Conservation (phyloP, 1,140 invertebrate species). For the Chironomus tepperi region DNA sequence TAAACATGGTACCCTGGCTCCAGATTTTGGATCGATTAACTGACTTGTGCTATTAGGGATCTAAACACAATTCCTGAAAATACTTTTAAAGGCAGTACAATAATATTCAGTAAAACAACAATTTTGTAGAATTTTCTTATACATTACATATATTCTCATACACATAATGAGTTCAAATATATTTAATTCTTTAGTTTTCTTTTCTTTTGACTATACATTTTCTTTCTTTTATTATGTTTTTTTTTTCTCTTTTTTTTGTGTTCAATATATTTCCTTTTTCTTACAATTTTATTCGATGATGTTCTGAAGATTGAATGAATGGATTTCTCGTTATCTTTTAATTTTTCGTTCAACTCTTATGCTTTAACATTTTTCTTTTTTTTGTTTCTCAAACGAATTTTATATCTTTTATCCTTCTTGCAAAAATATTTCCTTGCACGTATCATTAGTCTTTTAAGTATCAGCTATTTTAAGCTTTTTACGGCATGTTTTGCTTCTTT, state of each 20-base stretch:
- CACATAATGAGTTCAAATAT: slow-evolving; percentile 28
- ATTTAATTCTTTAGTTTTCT: slow-evolving; percentile 25
- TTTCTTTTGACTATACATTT: slow-evolving; percentile 18
- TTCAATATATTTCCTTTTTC: background rate
- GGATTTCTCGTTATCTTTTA: background rate
- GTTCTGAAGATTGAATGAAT: background rate
- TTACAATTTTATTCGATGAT: slow-evolving; percentile 8
- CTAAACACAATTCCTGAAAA: too few relatives aligned
- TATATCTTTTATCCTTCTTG: background rate
- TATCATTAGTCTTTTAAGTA: slow-evolving; percentile 9
- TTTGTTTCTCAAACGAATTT: background rate
- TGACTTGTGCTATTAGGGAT: too few relatives aligned
- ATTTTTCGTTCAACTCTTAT: background rate
- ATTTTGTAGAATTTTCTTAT: slow-evolving; percentile 21
- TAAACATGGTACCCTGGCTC: too few relatives aligned
- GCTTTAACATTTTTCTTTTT: background rate
- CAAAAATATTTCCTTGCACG: background rate
- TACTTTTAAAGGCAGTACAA: too few relatives aligned
- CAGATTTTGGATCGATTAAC: too few relatives aligned
- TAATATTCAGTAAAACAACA: background rate
- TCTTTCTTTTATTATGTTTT: slow-evolving; percentile 20
- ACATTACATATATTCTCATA: slow-evolving; percentile 28
- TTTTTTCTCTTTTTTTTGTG: slow-evolving; percentile 23
- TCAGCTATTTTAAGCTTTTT: background rate
- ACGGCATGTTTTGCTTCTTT: background rate